A percentile compares a stretch with the other conserved stretches of the same genome.
These are phyloP conservation scores for Globodera ellingtonae DNA, from an alignment of 1,140 invertebrate species.

Conservation along the genomic window DNA sequence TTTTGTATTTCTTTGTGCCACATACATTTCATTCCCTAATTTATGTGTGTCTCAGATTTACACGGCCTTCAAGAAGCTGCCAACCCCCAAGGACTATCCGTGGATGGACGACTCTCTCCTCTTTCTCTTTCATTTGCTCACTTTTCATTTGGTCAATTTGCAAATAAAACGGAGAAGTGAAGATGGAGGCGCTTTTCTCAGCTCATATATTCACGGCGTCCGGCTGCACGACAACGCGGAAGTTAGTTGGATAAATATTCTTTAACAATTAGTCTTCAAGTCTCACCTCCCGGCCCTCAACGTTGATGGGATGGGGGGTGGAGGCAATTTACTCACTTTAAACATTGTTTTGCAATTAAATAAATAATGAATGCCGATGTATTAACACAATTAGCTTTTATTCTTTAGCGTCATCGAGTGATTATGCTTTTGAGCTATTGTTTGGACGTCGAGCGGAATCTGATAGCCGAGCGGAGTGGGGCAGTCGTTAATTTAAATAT, in stretches of 20 bases:
- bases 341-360: too few species aligned
- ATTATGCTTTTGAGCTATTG: conserved; percentile 23
- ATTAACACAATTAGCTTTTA: not conserved
- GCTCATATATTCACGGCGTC: not conserved
- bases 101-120: conserved; percentile 22
- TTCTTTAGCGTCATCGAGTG: conserved; percentile 5
- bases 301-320: too few species aligned
- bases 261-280: too few species aligned
- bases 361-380: too few species aligned
- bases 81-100: not conserved
- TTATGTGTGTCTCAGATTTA: not conserved
- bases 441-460: conserved; percentile 15
- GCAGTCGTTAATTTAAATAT: not conserved
- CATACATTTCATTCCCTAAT: not conserved
- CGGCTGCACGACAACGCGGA: conserved; percentile 1
- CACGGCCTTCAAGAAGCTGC: not conserved
- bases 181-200: not conserved
- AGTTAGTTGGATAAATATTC: not conserved
- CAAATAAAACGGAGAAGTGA: not conserved
- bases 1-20: too few species aligned
- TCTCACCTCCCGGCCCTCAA: too few species aligned
- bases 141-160: conserved; percentile 22
- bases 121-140: conserved; percentile 19
- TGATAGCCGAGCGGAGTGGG: not conserved
- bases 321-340: too few species aligned